phyloP scores from a whole-genome alignment of 2,797 vertebrate species.

The Trematomus bernacchii region DNA sequence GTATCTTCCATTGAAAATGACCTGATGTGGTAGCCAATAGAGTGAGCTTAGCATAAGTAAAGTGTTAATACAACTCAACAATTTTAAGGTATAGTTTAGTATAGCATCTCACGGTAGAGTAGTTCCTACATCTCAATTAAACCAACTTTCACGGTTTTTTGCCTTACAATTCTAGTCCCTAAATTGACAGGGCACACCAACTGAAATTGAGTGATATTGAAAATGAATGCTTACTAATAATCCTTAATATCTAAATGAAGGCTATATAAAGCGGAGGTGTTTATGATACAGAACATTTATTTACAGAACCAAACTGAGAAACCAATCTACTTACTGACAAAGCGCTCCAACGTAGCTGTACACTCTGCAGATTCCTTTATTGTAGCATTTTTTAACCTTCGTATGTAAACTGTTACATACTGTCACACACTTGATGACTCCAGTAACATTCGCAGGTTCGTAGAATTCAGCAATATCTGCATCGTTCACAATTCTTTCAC shows the following conservation, averaged over 20 bases:
- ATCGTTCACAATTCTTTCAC: neutral
- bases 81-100: too few species aligned
- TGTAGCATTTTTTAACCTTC: neutral
- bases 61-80: too few species aligned
- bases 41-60: too few species aligned
- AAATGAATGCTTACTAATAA: too few species aligned
- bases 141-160: neutral
- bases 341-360: neutral
- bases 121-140: too few species aligned
- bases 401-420: neutral
- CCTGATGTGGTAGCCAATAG: too few species aligned
- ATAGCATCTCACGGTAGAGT: too few species aligned
- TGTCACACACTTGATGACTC: neutral
- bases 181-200: too few species aligned
- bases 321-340: slow-evolving; percentile 39
- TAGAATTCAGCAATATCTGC: neutral
- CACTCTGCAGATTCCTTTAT: slow-evolving; percentile 24
- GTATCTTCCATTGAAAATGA: too few species aligned
- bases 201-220: too few species aligned
- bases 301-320: neutral
- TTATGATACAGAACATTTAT: neutral
- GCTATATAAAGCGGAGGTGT: neutral
- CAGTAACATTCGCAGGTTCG: rapidly evolving
- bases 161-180: too few species aligned
- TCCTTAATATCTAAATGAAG: neutral